These are phyloP conservation scores for Lomographa bimaculata DNA, from an alignment of 2,888 invertebrate species.

Conservation along the genomic window DNA sequence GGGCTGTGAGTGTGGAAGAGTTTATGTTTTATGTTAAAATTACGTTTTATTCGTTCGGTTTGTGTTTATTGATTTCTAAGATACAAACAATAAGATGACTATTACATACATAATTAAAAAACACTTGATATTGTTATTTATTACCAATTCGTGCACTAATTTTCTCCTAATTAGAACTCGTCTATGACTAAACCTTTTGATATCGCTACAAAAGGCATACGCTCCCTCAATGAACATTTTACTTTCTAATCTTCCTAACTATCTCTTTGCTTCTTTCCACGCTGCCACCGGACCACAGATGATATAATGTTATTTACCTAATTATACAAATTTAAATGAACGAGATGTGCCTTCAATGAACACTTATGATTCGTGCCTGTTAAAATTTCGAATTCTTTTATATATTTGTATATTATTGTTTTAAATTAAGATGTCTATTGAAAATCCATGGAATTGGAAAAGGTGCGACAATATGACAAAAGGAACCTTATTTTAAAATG, in stretches of 20 bases:
- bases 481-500: too few relatives aligned
- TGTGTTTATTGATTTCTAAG: too few relatives aligned
- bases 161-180: too few relatives aligned
- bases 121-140: too few relatives aligned
- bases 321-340: constrained; percentile 27
- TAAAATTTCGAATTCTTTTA: constrained; percentile 33
- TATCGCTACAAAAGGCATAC: constrained; percentile 16
- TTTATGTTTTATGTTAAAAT: too few relatives aligned
- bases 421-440: constrained; percentile 24
- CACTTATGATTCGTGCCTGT: constrained; percentile 61
- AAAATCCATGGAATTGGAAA: constrained; percentile 8
- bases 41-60: too few relatives aligned
- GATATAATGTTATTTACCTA: constrained; percentile 44
- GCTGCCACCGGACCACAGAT: constrained; percentile 56
- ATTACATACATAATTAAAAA: too few relatives aligned
- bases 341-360: constrained; percentile 56
- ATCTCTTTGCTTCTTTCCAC: constrained; percentile 56
- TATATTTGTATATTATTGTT: constrained; percentile 19
- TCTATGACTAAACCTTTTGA: too few relatives aligned
- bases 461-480: constrained; percentile 23
- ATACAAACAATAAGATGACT: too few relatives aligned
- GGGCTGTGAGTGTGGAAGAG: too few relatives aligned
- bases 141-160: too few relatives aligned
- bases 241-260: constrained; percentile 21
- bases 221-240: constrained; percentile 2